Percentiles rank a stretch among this genome's conserved stretches.
phyloP scores from a whole-genome alignment of 2,797 vertebrate species.

The Pangasius macronema region DNA sequence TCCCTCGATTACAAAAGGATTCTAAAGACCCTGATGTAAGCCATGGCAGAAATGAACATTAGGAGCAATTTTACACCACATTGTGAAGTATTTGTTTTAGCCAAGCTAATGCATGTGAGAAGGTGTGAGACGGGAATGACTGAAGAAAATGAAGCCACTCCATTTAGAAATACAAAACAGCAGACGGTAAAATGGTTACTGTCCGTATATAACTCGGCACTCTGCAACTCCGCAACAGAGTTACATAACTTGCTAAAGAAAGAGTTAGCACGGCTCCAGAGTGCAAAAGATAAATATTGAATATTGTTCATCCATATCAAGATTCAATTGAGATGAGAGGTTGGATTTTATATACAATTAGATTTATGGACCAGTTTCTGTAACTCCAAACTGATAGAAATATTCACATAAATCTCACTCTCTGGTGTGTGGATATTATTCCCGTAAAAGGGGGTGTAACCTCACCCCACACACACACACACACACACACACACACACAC shows the following conservation, averaged over 20 bases:
- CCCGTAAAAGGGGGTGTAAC: conserved; percentile 46
- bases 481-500: conserved; percentile 9
- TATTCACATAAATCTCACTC: conserved; percentile 51
- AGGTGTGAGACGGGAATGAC: conserved; percentile 56
- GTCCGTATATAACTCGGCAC: neutral
- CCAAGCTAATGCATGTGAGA: conserved; percentile 49
- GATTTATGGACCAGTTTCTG: conserved; percentile 42
- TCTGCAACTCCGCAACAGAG: neutral
- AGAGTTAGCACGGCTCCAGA: conserved; percentile 31
- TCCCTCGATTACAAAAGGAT: conserved; percentile 60
- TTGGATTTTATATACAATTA: conserved; percentile 30
- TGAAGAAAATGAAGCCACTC: conserved; percentile 4
- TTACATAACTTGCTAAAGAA: conserved; percentile 38
- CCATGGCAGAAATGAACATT: conserved; percentile 59
- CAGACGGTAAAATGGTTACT: neutral
- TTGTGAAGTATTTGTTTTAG: conserved; percentile 52
- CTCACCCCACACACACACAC: conserved; percentile 11
- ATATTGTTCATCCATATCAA: conserved; percentile 30
- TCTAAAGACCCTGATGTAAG: conserved; percentile 62
- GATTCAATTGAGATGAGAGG: conserved; percentile 14
- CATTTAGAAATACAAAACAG: conserved; percentile 23
- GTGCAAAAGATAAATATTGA: conserved; percentile 28
- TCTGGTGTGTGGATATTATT: conserved; percentile 57
- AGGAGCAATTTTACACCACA: conserved; percentile 56
- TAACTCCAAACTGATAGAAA: conserved; percentile 41